A percentile compares a stretch with the other conserved stretches of the same genome.
phyloP scores from a whole-genome alignment of 2,113 vertebrate species.

The Callipepla californica region DNA sequence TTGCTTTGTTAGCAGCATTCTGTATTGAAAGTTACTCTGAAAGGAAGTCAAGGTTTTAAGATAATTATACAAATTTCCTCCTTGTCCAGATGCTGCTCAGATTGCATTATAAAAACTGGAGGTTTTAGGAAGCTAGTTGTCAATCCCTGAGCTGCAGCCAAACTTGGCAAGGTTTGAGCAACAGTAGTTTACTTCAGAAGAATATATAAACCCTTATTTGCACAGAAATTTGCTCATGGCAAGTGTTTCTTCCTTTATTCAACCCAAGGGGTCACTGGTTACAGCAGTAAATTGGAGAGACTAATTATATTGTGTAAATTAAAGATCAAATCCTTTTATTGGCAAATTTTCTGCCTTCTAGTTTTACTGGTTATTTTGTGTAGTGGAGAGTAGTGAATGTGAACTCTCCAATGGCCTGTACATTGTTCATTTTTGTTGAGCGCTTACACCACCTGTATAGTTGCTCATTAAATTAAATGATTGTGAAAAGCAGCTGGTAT shows the following conservation, averaged over 20 bases:
- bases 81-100: background rate
- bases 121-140: background rate
- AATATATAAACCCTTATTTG: background rate
- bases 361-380: background rate
- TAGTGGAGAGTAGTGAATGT: background rate
- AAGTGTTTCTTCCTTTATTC: constrained; percentile 12
- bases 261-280: background rate
- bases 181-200: background rate
- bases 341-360: background rate
- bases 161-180: background rate
- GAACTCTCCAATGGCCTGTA: background rate
- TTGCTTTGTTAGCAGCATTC: background rate
- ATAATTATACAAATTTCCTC: background rate
- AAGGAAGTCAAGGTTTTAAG: background rate
- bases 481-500: background rate
- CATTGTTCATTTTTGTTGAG: background rate
- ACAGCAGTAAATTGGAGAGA: background rate
- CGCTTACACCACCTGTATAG: background rate
- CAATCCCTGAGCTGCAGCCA: background rate
- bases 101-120: background rate
- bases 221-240: background rate
- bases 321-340: background rate
- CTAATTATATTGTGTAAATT: background rate
- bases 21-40: background rate
- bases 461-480: background rate